Base-by-base conservation (phyloP, 2,113 vertebrate species). In the Cyphomyrus plagiostoma region DNA sequence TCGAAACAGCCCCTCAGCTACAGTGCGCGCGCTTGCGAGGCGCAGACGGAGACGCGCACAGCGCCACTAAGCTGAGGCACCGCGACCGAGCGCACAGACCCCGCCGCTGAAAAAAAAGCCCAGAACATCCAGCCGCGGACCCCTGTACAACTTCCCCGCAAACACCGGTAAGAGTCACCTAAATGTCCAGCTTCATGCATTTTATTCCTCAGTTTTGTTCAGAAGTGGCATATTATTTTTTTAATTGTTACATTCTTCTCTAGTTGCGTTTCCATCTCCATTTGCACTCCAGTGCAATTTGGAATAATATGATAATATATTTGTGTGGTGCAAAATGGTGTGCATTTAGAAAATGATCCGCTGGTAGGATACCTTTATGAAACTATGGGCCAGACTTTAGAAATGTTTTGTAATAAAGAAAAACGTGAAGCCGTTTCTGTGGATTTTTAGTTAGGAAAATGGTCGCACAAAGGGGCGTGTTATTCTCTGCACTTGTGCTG, bases 41-140 rank as follows among this genome's bases (percentile, higher is more conserved):
- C 95, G 96, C 96, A 95, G 94, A 94, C 94, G 94, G 95, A 95
- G 95, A 95, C 93, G 94, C 94, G 93, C 93, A 92, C 95, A 93
- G 93, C 94, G 93, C 94, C 92, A 94, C 95, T 94, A 94, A 94
- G 95, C 94, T 94, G 10, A 94, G 93, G 94, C 96, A 95, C 93
- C 91, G 95, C 95, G 94, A 94, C 93, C 84, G 89, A 92, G 94
- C 94, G 94, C 94, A 94, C 94, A 91, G 92, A 91, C 92, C 92
- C 91, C 92, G 93, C 92, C 91, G 92, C 92, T 52, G 90, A 89
- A 53, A 89, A 92, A 26, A 93, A 94, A 91, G 83, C 88, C 90
- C 91, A 90, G 92, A 56, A 91, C 89, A 90, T 92, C 53, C 77
- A 90, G 74, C 92, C 92, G 91, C 91, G 92, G 92, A 93, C 91